A percentile compares a stretch with the other conserved stretches of the same genome.
These are phyloP conservation scores for Linnaemya vulpina DNA, from an alignment of 2,888 invertebrate species.

Conservation along the genomic window DNA sequence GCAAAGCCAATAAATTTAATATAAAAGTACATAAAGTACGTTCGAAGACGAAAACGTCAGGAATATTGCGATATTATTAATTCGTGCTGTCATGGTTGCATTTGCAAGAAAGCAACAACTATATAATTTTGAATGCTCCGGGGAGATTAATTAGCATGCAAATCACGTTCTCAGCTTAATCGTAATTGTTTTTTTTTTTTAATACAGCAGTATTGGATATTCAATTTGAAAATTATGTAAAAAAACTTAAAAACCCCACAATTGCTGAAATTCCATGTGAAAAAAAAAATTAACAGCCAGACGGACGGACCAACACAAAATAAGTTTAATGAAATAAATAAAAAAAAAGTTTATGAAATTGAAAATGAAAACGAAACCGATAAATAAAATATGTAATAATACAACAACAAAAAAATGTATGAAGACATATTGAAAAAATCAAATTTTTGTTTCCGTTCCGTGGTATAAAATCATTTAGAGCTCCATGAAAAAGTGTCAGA, in stretches of 20 bases:
- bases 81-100: conserved; percentile 43
- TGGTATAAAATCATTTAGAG: conserved; percentile 74
- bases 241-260: conserved; percentile 55
- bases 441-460: conserved; percentile 62
- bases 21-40: background rate
- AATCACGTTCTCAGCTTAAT: conserved; percentile 40
- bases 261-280: conserved; percentile 40
- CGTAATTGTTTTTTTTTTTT: conserved; percentile 49
- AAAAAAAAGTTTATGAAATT: conserved; percentile 47
- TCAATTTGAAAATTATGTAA: conserved; percentile 68
- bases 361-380: conserved; percentile 59
- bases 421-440: conserved; percentile 34
- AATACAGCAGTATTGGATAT: conserved; percentile 41
- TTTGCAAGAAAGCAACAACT: conserved; percentile 36
- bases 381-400: conserved; percentile 58
- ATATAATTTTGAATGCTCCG: conserved; percentile 8
- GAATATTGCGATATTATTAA: conserved; percentile 25
- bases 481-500: conserved; percentile 76
- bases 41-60: conserved; percentile 26
- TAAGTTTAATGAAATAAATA: conserved; percentile 31
- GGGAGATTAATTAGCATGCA: conserved; percentile 45
- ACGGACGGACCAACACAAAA: conserved; percentile 19
- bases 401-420: conserved; percentile 31
- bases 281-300: background rate
- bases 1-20: conserved; percentile 47